Evolutionary conservation across 2,797 vertebrate genomes (phyloP).

Genomic region (Lacerta bilineata): DNA sequence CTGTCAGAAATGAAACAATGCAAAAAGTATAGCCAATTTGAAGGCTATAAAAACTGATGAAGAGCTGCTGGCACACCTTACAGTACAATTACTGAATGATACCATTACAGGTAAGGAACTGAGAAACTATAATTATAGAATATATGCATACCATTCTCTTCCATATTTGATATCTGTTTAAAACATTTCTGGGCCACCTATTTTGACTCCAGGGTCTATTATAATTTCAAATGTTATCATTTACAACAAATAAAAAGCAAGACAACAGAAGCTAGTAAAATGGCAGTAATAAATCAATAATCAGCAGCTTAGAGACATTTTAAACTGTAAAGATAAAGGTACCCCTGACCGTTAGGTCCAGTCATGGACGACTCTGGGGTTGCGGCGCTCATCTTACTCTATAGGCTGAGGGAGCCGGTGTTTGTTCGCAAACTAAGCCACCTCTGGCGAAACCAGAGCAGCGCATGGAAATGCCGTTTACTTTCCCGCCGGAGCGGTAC

Average conservation of each 20-base stretch:
- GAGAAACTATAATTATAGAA: background rate
- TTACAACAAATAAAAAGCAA: background rate
- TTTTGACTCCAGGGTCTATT: background rate
- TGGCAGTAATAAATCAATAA: background rate
- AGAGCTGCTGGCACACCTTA: background rate
- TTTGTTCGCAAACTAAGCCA: no score
- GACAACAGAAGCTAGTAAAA: background rate
- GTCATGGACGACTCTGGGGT: no score
- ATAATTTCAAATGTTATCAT: background rate
- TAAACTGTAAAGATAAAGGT: no score
- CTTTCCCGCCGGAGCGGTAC: no score
- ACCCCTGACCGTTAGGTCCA: no score
- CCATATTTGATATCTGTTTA: background rate
- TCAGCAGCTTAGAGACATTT: no score
- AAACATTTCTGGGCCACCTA: background rate
- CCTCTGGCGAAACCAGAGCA: no score
- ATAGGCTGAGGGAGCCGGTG: no score
- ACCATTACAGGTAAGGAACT: background rate
- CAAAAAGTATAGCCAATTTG: background rate
- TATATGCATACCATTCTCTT: background rate
- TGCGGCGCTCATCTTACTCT: no score
- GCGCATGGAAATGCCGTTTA: no score
- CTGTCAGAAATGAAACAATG: constrained; percentile 1
- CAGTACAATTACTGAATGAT: background rate
- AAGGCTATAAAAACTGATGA: background rate